Evolutionary conservation across 2,113 vertebrate genomes (phyloP).

Genomic region (Pseudonaja textilis): DNA sequence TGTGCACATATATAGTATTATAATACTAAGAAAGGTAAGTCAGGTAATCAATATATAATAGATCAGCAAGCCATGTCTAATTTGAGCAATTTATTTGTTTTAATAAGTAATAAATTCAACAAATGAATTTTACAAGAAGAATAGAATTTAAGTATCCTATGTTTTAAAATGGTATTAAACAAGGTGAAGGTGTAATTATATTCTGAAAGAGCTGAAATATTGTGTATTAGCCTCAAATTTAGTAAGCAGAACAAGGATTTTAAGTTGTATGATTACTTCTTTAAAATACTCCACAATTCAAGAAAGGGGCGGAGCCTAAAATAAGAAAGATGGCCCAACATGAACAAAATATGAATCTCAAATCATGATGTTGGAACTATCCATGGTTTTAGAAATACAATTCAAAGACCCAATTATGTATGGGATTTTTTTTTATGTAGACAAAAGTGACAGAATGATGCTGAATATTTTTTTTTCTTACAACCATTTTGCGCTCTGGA

Average conservation of each 20-base stretch:
- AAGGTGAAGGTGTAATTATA: background rate
- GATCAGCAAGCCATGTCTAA: background rate
- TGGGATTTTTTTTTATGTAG: background rate
- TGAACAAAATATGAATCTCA: background rate
- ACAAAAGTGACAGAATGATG: background rate
- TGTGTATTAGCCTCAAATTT: background rate
- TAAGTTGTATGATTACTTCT: background rate
- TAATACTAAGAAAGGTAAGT: background rate
- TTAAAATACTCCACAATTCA: background rate
- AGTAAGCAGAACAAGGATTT: background rate
- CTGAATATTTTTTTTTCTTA: background rate
- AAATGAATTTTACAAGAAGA: background rate
- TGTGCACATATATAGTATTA: background rate
- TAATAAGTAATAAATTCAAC: background rate
- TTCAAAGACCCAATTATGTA: background rate
- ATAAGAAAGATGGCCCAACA: background rate
- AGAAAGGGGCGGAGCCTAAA: background rate
- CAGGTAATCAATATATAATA: background rate
- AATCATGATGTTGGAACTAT: background rate
- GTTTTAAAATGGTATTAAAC: background rate
- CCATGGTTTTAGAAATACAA: background rate
- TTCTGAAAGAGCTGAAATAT: conserved; percentile 3
- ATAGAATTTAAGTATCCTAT: background rate
- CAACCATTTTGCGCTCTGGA: background rate
- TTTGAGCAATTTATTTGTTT: background rate